phyloP scores from a whole-genome alignment of 2,888 invertebrate species.

The Pristionchus exspectatus region DNA sequence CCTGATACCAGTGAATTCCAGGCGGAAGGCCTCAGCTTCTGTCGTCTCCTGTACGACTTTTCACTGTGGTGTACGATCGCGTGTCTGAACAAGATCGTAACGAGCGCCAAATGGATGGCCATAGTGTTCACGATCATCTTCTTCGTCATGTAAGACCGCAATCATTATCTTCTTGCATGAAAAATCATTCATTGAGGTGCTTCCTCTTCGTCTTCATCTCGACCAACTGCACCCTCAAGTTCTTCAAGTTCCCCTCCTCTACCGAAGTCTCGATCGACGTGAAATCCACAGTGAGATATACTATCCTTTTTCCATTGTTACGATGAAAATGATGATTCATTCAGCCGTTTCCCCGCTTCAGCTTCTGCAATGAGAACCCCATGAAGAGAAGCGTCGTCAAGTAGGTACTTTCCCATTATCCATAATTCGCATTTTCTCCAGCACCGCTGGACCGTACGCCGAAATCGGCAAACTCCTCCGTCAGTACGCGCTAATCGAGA shows the following conservation, averaged over 20 bases:
- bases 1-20: background rate
- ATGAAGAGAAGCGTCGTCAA: constrained; percentile 34
- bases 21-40: background rate
- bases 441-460: background rate
- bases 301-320: background rate
- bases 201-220: constrained; percentile 48
- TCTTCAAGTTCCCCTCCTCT: constrained; percentile 48
- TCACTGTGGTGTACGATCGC: constrained; percentile 43
- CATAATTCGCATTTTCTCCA: background rate
- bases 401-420: background rate
- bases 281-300: background rate
- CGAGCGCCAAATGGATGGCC: constrained; percentile 8
- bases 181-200: background rate
- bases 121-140: constrained; percentile 21
- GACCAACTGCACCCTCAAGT: constrained; percentile 8
- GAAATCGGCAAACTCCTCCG: background rate
- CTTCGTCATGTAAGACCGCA: background rate
- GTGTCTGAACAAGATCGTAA: constrained; percentile 40
- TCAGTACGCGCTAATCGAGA: constrained; percentile 30
- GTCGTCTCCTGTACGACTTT: constrained; percentile 20
- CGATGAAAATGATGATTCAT: background rate
- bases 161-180: background rate
- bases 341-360: constrained; percentile 43
- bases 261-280: constrained; percentile 20
- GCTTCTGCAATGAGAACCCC: constrained; percentile 51